Conservation (phyloP, 2,797 vertebrate species). For the Nannoperca australis region DNA sequence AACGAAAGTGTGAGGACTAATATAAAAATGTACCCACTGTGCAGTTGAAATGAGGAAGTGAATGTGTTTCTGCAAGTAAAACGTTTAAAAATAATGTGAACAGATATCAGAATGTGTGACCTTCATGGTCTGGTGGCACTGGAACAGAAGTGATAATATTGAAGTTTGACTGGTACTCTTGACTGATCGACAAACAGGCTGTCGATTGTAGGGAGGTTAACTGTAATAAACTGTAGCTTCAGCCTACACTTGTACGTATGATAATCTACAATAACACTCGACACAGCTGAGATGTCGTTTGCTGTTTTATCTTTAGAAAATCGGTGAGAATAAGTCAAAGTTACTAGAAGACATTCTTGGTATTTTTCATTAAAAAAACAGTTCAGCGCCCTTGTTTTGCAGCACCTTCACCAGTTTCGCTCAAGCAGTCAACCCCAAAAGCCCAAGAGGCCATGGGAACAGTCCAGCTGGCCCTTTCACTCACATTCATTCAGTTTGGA, state of each 20-base stretch:
- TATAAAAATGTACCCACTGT: background rate
- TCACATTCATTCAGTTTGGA: constrained; percentile 57
- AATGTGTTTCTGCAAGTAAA: background rate
- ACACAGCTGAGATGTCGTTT: background rate
- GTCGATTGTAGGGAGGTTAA: background rate
- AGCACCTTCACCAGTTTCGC: background rate
- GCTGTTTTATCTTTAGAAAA: background rate
- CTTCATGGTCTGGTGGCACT: background rate
- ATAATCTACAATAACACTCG: background rate
- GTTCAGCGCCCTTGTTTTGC: constrained; percentile 33
- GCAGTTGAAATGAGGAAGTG: background rate
- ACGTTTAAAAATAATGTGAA: background rate
- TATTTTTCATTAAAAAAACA: constrained; percentile 2
- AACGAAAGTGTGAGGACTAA: background rate
- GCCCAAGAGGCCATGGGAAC: constrained; percentile 35
- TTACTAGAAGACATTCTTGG: background rate
- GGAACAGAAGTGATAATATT: background rate
- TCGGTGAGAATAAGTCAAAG: background rate
- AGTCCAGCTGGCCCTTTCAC: constrained; percentile 39
- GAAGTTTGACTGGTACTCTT: background rate
- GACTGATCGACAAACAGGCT: background rate
- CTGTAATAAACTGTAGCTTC: background rate
- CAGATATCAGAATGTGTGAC: background rate
- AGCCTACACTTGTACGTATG: background rate
- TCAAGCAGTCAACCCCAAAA: constrained; percentile 20